Evolutionary conservation across 2,888 invertebrate species (phyloP).

Genomic region (Drosophila dives): DNA sequence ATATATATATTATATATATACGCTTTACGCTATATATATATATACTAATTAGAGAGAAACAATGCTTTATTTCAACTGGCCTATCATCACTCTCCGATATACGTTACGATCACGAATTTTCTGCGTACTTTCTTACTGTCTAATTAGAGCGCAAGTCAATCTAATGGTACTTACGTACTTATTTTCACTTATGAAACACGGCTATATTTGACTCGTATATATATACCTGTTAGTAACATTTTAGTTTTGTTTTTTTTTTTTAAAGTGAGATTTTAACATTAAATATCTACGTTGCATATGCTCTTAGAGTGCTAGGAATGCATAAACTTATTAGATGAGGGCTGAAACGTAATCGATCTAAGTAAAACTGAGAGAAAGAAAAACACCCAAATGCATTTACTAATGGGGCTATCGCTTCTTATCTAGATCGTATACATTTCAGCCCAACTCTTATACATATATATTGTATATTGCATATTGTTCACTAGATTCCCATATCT

Average conservation of each 20-base stretch:
- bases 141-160: constrained; percentile 23
- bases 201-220: constrained; percentile 18
- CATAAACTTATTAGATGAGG: constrained; percentile 4
- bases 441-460: not conserved
- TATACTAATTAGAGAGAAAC: constrained; percentile 41
- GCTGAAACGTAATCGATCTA: not conserved
- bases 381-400: not conserved
- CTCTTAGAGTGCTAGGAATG: constrained; percentile 32
- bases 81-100: constrained; percentile 39
- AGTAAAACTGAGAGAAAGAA: not conserved
- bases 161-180: constrained; percentile 2
- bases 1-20: not conserved
- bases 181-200: constrained; percentile 16
- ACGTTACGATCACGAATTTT: constrained; percentile 52
- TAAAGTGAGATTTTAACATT: constrained; percentile 39
- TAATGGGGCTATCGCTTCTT: not conserved
- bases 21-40: not conserved
- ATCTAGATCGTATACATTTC: not conserved
- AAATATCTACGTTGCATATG: constrained; percentile 8
- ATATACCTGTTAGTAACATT: constrained; percentile 57
- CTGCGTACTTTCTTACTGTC: constrained; percentile 5
- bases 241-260: constrained; percentile 4
- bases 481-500: constrained; percentile 7
- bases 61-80: constrained; percentile 55
- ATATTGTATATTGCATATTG: constrained; percentile 2